Evolutionary conservation across 2,113 vertebrate genomes (phyloP), one percentile per base, ranked within the genome.

Genomic region (Solenodon paradoxus): DNA sequence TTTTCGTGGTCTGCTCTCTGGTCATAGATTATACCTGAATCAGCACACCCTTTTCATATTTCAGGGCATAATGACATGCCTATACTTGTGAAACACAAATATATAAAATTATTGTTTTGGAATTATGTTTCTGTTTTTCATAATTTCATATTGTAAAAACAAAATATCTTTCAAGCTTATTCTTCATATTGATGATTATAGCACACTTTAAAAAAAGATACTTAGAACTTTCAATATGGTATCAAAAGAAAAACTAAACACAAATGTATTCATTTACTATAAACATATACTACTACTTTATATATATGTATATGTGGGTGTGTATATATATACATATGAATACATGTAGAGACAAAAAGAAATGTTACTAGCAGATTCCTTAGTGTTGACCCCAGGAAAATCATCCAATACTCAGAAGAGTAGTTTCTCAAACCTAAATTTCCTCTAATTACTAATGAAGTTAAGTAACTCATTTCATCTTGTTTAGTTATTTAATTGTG

Each of bases 401-500:
- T 20, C 97, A 82, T 94, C 24, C 77, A 83, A 89, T 83, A 89
- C 17, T 75, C 63, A 1, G 55, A 88, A 96, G 98, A 96, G 13
- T 53, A 94, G 88, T 95, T 97, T 96, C 88, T 95, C 51, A 97
- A 95, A 93, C 9, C 69, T 96, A 97, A 98, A 98, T 97, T 96
- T 96, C 75, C 55, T 97, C 78, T 97, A 96, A 96, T 96, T 97
- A 84, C 55, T 96, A 90, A 97, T 66, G 61, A 98, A 98, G 96
- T 96, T 97, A 97, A 97, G 75, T 94, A 97, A 97, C 74, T 97
- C 47, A 92, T 98, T 98, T 98, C 1, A 94, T 97, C 89, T 96
- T 97, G 85, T 97, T 98, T 97, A 93, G 95, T 98, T 98, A 98
- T 98, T 98, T 97, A 98, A 98, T 98, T 97, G 96, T 97, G 82